These are phyloP conservation scores for Theocolax elegans DNA, from an alignment of 1,140 invertebrate genomes.

Conservation along the genomic window DNA sequence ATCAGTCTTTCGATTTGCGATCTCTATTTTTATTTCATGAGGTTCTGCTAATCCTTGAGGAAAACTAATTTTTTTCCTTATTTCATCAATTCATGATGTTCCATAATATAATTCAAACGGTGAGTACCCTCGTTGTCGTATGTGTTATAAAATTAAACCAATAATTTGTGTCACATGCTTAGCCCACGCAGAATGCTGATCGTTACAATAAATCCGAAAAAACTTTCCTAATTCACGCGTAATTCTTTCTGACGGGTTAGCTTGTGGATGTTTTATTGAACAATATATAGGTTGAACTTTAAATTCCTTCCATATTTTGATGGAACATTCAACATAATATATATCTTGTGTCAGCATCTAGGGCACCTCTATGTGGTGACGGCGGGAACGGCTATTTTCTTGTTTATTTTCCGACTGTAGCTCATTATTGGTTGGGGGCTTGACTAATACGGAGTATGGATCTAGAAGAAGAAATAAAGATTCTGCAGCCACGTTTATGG, in stretches of 20 bases:
- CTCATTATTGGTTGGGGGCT: too few relatives aligned
- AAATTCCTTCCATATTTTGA: too few relatives aligned
- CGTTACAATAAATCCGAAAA: conserved; percentile 16
- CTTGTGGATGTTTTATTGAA: conserved; percentile 16
- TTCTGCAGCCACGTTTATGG: too few relatives aligned
- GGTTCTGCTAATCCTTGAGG: not conserved
- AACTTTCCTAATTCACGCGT: conserved; percentile 22
- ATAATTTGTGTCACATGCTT: not conserved
- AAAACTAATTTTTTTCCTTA: not conserved
- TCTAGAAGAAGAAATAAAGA: too few relatives aligned
- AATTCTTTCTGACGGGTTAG: not conserved
- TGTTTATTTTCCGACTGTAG: too few relatives aligned
- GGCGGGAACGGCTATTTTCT: too few relatives aligned
- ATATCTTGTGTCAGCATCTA: too few relatives aligned
- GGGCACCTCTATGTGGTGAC: too few relatives aligned
- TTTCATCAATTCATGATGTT: not conserved
- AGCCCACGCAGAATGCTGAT: not conserved
- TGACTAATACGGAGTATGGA: too few relatives aligned
- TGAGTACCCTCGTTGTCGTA: not conserved
- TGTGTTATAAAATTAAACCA: not conserved
- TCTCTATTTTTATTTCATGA: not conserved
- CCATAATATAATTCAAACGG: not conserved
- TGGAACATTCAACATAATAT: too few relatives aligned
- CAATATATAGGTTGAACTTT: not conserved
- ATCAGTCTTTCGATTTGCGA: conserved; percentile 13